Evolutionary conservation across 2,797 vertebrate genomes (phyloP).

Genomic region (Typhlichthys eigenmanni): DNA sequence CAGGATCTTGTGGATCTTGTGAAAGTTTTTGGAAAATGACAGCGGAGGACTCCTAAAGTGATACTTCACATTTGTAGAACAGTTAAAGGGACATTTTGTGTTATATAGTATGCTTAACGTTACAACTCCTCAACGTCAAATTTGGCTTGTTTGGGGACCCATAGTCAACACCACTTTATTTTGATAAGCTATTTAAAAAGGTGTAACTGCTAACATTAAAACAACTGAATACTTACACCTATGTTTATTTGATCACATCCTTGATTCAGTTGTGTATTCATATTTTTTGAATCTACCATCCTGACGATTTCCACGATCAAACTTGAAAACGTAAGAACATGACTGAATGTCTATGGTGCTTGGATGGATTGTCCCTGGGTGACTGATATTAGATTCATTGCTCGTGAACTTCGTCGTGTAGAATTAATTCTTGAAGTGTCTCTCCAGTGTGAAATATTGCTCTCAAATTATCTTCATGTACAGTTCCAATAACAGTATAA

Average conservation of each 20-base stretch:
- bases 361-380: not conserved
- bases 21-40: conserved; percentile 50
- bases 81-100: conserved; percentile 9
- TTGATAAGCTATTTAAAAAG: not conserved
- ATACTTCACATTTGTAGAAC: conserved; percentile 35
- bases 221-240: not conserved
- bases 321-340: not conserved
- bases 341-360: not conserved
- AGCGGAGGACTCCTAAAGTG: conserved; percentile 35
- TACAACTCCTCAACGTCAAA: not conserved
- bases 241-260: not conserved
- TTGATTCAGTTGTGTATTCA: not conserved
- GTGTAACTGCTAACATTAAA: not conserved
- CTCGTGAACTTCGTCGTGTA: conserved; percentile 13
- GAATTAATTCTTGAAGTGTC: conserved; percentile 15
- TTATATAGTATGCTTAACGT: conserved; percentile 2
- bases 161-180: not conserved
- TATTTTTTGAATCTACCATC: not conserved
- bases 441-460: conserved; percentile 44
- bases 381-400: not conserved
- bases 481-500: conserved; percentile 35
- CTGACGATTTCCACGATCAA: not conserved
- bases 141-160: not conserved
- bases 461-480: conserved; percentile 43
- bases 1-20: conserved; percentile 65